phyloP scores from a whole-genome alignment of 1,140 invertebrate genomes.

The Hirudo medicinalis region DNA sequence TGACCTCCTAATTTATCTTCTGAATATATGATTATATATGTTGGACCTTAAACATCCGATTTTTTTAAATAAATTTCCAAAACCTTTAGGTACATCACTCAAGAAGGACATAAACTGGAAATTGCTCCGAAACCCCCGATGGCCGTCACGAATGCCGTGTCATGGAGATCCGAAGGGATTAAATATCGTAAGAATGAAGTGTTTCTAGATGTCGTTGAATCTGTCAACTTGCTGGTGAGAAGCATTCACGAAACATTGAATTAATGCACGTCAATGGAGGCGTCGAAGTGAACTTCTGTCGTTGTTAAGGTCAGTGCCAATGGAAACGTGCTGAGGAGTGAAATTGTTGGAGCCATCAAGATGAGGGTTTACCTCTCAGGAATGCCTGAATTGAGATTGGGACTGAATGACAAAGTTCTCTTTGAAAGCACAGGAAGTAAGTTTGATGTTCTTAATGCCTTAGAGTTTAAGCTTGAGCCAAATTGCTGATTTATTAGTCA shows the following conservation, averaged over 20 bases:
- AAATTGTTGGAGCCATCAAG: constrained; percentile 97
- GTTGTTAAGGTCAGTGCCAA: constrained; percentile 71
- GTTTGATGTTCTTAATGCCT: constrained; percentile 14
- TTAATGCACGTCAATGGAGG: background rate
- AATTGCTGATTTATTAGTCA: no score
- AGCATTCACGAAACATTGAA: background rate
- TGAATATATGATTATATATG: background rate
- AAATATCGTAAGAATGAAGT: constrained; percentile 99
- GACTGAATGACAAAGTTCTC: constrained; percentile 95
- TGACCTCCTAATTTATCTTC: constrained; percentile 20
- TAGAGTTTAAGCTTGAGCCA: background rate
- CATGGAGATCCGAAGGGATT: constrained; percentile 96
- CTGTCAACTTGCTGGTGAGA: constrained; percentile 76
- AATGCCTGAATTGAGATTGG: constrained; percentile 98
- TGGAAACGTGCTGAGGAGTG: constrained; percentile 90
- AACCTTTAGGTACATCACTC: constrained; percentile 56
- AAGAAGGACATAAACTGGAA: constrained; percentile 95
- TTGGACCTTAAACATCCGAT: no score
- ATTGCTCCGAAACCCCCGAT: constrained; percentile 88
- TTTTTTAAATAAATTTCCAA: background rate
- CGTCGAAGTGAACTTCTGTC: background rate
- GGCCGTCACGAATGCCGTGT: constrained; percentile 99
- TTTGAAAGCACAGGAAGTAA: constrained; percentile 88
- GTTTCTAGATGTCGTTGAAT: constrained; percentile 98
- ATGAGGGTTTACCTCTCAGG: constrained; percentile 97